Conservation (phyloP, 1,140 invertebrate genomes). For the Idris sp. region DNA sequence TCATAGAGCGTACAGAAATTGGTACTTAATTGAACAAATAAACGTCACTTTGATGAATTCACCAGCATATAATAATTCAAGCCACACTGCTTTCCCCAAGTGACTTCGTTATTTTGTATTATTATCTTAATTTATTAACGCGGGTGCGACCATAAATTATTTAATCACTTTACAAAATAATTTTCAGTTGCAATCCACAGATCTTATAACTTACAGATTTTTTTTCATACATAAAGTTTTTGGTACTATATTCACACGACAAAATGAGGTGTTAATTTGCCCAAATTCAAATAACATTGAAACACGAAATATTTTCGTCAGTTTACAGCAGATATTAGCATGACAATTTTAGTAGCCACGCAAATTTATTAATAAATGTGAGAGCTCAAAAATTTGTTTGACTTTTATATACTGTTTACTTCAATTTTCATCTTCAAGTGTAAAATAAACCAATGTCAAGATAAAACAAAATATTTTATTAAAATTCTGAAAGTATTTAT, state of each 20-base stretch:
- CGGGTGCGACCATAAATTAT: constrained; percentile 44
- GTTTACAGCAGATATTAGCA: too few relatives aligned
- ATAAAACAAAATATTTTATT: too few relatives aligned
- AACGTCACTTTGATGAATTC: constrained; percentile 45
- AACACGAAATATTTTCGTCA: constrained; percentile 34
- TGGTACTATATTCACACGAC: constrained; percentile 64
- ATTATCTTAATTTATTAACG: constrained; percentile 47
- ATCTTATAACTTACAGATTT: too few relatives aligned
- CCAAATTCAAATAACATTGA: constrained; percentile 25
- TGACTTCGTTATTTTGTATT: constrained; percentile 32
- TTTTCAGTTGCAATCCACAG: background rate
- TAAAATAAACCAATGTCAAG: too few relatives aligned
- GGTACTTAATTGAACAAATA: constrained; percentile 50
- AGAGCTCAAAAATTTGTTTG: too few relatives aligned
- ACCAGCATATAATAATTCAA: constrained; percentile 26
- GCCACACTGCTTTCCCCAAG: constrained; percentile 13
- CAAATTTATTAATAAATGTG: too few relatives aligned
- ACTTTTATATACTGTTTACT: too few relatives aligned
- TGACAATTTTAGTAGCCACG: too few relatives aligned
- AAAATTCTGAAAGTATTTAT: background rate
- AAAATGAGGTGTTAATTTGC: constrained; percentile 72
- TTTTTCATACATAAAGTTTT: constrained; percentile 66
- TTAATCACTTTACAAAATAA: constrained; percentile 39
- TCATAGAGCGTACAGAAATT: constrained; percentile 40
- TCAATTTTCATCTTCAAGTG: too few relatives aligned